A percentile compares a stretch with the other conserved stretches of the same genome.
Conservation (phyloP, 2,888 invertebrate genomes). For the Tetropium fuscum region DNA sequence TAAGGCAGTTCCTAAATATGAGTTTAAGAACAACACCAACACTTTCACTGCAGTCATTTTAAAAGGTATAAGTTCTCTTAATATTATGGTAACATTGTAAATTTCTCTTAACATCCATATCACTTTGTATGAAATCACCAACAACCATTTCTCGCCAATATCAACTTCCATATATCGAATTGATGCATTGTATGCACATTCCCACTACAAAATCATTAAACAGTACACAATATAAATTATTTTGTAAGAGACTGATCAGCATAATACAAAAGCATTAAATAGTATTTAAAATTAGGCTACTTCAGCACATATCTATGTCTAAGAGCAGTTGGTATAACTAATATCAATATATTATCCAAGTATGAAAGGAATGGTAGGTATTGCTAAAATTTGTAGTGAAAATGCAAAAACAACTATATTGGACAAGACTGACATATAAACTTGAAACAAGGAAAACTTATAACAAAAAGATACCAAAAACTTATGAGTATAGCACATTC, state of each 20-base stretch:
- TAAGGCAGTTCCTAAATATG: conserved; percentile 58
- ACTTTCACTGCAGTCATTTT: conserved; percentile 52
- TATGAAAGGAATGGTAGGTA: too few species aligned
- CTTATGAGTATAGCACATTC: conserved; percentile 17
- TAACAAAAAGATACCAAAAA: conserved; percentile 26
- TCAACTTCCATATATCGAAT: conserved; percentile 46
- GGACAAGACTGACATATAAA: conserved; percentile 32
- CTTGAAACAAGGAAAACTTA: conserved; percentile 30
- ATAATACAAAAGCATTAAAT: not conserved
- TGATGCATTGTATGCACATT: conserved; percentile 10
- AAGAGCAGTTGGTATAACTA: too few species aligned
- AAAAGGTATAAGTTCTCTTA: conserved; percentile 40
- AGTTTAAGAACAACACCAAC: conserved; percentile 46
- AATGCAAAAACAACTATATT: conserved; percentile 17
- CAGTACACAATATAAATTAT: too few species aligned
- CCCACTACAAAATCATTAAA: conserved; percentile 12
- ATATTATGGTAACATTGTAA: conserved; percentile 49
- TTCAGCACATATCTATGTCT: too few species aligned
- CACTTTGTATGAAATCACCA: conserved; percentile 42
- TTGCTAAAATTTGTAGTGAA: conserved; percentile 24
- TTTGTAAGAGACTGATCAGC: too few species aligned
- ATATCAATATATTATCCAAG: too few species aligned
- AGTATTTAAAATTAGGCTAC: not conserved
- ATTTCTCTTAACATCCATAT: conserved; percentile 47
- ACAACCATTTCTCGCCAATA: conserved; percentile 39